phyloP scores from a whole-genome alignment of 2,113 vertebrate genomes.

The Perca schrenkii region DNA sequence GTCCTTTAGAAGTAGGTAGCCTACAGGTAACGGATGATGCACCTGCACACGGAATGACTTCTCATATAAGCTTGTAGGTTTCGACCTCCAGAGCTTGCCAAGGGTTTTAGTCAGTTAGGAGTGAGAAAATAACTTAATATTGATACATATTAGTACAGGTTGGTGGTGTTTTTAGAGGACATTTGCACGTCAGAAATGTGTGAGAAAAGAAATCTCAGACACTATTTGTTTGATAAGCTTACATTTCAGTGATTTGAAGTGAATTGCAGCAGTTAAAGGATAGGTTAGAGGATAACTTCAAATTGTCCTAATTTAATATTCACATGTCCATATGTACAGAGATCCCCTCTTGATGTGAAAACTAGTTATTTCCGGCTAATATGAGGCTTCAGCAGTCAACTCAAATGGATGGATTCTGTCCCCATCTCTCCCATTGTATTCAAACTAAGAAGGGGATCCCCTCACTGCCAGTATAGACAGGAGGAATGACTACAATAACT shows the following conservation, averaged over 20 bases:
- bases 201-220: too few relatives aligned
- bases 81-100: not conserved
- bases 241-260: too few relatives aligned
- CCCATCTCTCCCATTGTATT: too few relatives aligned
- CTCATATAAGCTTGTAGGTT: not conserved
- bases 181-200: not conserved
- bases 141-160: not conserved
- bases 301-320: not conserved
- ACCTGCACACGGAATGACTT: not conserved
- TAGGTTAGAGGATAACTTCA: too few relatives aligned
- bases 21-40: not conserved
- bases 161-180: not conserved
- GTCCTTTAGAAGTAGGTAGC: not conserved
- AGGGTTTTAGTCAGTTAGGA: too few relatives aligned
- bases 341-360: not conserved
- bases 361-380: not conserved
- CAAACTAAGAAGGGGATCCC: not conserved
- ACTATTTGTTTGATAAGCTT: too few relatives aligned
- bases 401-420: not conserved
- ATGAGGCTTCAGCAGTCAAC: not conserved
- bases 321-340: not conserved
- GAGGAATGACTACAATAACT: too few relatives aligned
- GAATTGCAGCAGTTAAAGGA: too few relatives aligned
- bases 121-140: not conserved
- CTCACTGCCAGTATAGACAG: too few relatives aligned